Percentiles rank a stretch among this genome's conserved stretches.
Evolutionary conservation across 1,140 invertebrate genomes (phyloP).

Genomic region (Camponotus floridanus): DNA sequence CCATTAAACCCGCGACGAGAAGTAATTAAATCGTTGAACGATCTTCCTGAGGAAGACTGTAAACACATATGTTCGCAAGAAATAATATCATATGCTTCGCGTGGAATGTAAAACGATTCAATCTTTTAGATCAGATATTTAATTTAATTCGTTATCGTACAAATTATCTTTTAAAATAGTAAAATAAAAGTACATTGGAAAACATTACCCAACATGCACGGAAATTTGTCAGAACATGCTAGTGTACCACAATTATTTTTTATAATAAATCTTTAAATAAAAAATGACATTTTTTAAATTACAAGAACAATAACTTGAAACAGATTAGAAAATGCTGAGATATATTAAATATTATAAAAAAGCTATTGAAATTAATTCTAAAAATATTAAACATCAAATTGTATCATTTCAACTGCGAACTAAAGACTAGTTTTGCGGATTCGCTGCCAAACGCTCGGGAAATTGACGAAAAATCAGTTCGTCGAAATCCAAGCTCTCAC

Average conservation of each 20-base stretch:
- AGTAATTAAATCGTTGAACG: constrained; percentile 4
- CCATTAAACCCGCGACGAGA: not conserved
- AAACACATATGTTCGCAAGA: not conserved
- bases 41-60: not conserved
- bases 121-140: not conserved
- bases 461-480: constrained; percentile 65
- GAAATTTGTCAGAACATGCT: not conserved
- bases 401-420: constrained; percentile 4
- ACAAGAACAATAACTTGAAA: not conserved
- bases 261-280: not conserved
- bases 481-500: constrained; percentile 39
- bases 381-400: constrained; percentile 1
- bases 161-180: not conserved
- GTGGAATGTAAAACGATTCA: not conserved
- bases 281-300: not conserved
- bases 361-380: no score
- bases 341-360: constrained; percentile 10
- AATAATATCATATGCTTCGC: not conserved
- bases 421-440: constrained; percentile 39
- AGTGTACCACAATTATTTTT: not conserved
- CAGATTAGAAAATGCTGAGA: no score
- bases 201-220: not conserved
- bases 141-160: not conserved
- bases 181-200: not conserved
- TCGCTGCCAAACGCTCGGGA: constrained; percentile 18